Evolutionary conservation across 2,797 vertebrate genomes (phyloP).

Genomic region (Melanitta fusca): DNA sequence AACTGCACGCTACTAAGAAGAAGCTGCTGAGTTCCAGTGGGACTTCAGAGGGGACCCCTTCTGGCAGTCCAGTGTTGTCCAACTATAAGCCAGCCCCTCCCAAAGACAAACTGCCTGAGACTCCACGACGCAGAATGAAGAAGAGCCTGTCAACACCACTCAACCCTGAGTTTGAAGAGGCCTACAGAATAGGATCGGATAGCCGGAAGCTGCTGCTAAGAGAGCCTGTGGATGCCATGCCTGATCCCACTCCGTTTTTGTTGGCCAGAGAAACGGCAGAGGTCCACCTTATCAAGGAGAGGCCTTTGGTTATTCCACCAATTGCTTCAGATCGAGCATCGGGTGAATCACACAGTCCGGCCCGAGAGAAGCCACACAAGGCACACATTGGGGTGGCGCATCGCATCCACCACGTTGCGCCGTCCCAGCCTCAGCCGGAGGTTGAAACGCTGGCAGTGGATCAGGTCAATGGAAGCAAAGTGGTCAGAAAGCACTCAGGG

Average conservation of each 20-base stretch:
- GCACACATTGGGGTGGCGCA: constrained; percentile 94
- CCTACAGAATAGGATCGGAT: constrained; percentile 89
- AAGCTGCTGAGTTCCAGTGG: constrained; percentile 88
- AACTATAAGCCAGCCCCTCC: constrained; percentile 91
- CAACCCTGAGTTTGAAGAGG: constrained; percentile 94
- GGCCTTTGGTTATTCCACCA: constrained; percentile 92
- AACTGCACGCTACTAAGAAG: constrained; percentile 94
- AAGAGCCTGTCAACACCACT: constrained; percentile 97
- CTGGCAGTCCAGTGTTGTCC: constrained; percentile 85
- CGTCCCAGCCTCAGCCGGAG: constrained; percentile 80
- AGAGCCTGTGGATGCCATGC: constrained; percentile 94
- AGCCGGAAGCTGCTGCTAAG: constrained; percentile 89
- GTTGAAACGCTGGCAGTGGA: constrained; percentile 94
- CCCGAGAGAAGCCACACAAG: constrained; percentile 87
- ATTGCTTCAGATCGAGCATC: constrained; percentile 85
- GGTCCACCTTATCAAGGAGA: constrained; percentile 87
- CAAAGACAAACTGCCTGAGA: constrained; percentile 92
- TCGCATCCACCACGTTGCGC: constrained; percentile 86
- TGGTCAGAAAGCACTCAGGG: constrained; percentile 90
- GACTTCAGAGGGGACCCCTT: constrained; percentile 86
- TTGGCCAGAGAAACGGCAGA: constrained; percentile 89
- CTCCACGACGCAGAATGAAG: constrained; percentile 94
- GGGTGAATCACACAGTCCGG: constrained; percentile 82
- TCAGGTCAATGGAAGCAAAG: constrained; percentile 90
- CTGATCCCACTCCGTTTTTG: constrained; percentile 95